phyloP scores from a whole-genome alignment of 2,113 vertebrate genomes.

The Calonectris borealis region DNA sequence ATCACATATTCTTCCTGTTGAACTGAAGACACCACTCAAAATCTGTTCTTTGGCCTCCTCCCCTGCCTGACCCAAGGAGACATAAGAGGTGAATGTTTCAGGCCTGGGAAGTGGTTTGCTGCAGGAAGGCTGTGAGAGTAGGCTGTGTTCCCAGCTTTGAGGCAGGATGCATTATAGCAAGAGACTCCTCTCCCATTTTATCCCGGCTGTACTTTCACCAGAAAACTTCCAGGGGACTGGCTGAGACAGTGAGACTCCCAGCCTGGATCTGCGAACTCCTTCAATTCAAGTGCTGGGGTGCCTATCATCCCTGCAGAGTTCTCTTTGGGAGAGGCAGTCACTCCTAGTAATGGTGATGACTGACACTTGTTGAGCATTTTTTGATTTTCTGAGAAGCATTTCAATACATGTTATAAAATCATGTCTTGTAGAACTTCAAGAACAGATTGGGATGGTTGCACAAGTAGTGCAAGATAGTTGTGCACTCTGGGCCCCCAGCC shows the following conservation, averaged over 20 bases:
- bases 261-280: neutral
- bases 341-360: neutral
- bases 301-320: neutral
- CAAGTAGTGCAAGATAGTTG: neutral
- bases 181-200: neutral
- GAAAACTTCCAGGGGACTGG: neutral
- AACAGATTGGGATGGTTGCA: neutral
- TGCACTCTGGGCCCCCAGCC: neutral
- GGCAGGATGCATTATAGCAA: neutral
- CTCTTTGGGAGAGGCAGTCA: neutral
- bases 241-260: neutral
- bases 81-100: neutral
- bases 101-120: neutral
- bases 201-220: neutral
- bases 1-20: slow-evolving; percentile 9
- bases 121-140: neutral
- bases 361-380: neutral
- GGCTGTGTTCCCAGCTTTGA: neutral
- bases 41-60: neutral
- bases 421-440: neutral
- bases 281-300: neutral
- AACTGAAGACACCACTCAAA: slow-evolving; percentile 1
- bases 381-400: neutral
- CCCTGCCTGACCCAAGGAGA: neutral
- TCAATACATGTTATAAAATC: neutral